These are phyloP conservation scores for Deilephila porcellus DNA, from an alignment of 2,888 invertebrate species.

Conservation along the genomic window DNA sequence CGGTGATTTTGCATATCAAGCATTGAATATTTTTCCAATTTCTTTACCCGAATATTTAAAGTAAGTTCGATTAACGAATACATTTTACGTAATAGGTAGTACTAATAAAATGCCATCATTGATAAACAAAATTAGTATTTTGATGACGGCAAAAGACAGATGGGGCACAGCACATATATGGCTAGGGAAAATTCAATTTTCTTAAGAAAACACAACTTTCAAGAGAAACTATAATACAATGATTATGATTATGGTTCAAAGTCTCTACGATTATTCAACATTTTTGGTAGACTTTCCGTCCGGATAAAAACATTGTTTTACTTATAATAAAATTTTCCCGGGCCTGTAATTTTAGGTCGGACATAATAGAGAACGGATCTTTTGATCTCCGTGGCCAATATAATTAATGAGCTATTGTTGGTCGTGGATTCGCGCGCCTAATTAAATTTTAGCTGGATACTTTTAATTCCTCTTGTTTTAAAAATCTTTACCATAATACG, in stretches of 20 bases:
- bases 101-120: no score
- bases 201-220: no score
- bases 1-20: not conserved
- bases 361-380: constrained; percentile 12
- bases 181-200: no score
- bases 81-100: no score
- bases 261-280: not conserved
- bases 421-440: constrained; percentile 38
- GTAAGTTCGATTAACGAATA: no score
- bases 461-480: not conserved
- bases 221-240: no score
- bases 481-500: no score
- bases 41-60: no score
- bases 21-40: not conserved
- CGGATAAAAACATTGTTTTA: not conserved
- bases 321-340: not conserved
- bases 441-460: not conserved
- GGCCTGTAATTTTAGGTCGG: constrained; percentile 4
- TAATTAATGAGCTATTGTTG: constrained; percentile 18
- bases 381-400: constrained; percentile 18
- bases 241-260: no score
- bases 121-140: no score
- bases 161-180: no score
- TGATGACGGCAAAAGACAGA: no score
- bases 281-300: not conserved